Evolutionary conservation across 2,113 vertebrate genomes (phyloP).

Genomic region (Brachypteracias leptosomus): DNA sequence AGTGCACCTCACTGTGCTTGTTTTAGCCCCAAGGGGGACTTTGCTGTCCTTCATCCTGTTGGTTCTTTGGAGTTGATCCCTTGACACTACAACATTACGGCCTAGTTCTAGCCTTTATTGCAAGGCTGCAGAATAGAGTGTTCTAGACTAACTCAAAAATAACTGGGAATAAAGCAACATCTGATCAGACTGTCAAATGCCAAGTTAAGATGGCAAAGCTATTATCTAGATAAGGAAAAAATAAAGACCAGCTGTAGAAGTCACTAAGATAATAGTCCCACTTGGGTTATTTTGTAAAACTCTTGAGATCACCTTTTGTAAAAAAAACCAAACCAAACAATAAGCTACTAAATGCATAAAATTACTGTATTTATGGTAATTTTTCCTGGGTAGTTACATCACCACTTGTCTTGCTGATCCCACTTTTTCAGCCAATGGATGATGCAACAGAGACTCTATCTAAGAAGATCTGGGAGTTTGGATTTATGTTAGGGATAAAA

Average conservation of each 20-base stretch:
- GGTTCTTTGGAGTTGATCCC: not conserved
- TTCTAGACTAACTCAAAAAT: not conserved
- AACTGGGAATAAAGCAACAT: not conserved
- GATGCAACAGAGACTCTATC: not conserved
- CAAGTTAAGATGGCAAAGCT: not conserved
- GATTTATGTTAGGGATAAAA: not conserved
- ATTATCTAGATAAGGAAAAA: not conserved
- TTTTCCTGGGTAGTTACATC: not conserved
- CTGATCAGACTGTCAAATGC: not conserved
- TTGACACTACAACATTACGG: fast-evolving
- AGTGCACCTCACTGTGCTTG: not conserved
- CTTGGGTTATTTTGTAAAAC: not conserved
- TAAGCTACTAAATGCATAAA: not conserved
- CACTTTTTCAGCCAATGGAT: not conserved
- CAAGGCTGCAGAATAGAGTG: not conserved
- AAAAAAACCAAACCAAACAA: not conserved
- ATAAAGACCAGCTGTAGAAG: not conserved
- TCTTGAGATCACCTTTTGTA: not conserved
- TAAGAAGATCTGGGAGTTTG: not conserved
- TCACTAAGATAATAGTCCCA: not conserved
- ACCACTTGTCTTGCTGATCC: not conserved
- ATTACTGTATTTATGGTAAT: not conserved
- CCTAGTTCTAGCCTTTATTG: not conserved
- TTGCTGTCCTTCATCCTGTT: not conserved
- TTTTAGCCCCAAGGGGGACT: not conserved